Percentiles rank a stretch among this genome's conserved stretches.
Evolutionary conservation across 2,113 vertebrate genomes (phyloP).

Genomic region (Aleadryas rufinucha): DNA sequence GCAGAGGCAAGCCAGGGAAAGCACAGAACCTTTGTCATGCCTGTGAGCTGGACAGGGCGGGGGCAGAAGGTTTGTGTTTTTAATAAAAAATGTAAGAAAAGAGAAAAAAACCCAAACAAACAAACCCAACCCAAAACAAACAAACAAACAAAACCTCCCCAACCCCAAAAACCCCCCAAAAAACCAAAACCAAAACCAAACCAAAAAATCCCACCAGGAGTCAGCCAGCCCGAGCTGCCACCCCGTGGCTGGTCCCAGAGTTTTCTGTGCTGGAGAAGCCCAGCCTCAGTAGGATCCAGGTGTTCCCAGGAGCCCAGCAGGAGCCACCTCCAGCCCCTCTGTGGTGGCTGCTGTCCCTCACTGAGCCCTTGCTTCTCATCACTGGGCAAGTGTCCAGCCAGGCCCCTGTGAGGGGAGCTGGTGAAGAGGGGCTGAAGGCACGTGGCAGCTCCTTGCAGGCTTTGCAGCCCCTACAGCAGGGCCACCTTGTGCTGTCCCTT

Average conservation of each 20-base stretch:
- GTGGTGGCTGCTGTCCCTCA: not conserved
- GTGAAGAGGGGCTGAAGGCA: not conserved
- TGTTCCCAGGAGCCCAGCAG: not conserved
- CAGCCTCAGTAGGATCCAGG: rapidly evolving
- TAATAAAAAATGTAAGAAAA: not conserved
- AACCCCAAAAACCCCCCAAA: too few relatives aligned
- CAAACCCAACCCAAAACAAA: not conserved
- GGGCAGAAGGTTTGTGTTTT: not conserved
- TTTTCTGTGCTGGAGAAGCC: not conserved
- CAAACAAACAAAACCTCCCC: not conserved
- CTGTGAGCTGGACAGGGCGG: rapidly evolving
- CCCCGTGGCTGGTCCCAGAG: not conserved
- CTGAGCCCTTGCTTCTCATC: rapidly evolving
- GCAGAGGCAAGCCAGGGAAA: not conserved
- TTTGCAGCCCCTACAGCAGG: not conserved
- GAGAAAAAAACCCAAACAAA: not conserved
- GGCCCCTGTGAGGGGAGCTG: rapidly evolving
- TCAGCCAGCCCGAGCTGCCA: not conserved
- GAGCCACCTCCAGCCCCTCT: not conserved
- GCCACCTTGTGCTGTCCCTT: not conserved
- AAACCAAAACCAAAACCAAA: not conserved
- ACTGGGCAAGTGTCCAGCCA: rapidly evolving
- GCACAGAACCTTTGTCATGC: not conserved
- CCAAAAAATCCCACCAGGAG: not conserved
- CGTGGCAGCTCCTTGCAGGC: rapidly evolving